Evolutionary conservation across 2,113 vertebrate species (phyloP).

Genomic region (Opisthocomus hoazin): DNA sequence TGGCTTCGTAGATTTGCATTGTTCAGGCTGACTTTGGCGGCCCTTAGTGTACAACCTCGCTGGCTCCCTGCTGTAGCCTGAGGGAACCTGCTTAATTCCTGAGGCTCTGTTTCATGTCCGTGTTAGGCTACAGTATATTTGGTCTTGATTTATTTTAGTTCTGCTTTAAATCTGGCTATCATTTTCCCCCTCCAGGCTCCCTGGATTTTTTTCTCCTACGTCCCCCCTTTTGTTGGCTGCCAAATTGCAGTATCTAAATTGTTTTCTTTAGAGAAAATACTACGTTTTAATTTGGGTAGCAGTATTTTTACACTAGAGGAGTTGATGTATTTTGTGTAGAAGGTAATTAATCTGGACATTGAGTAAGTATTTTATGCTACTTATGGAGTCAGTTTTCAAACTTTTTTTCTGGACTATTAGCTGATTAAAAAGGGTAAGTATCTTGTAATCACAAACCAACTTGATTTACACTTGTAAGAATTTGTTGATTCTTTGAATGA

Average conservation of each 20-base stretch:
- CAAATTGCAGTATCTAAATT: constrained; percentile 70
- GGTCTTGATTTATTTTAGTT: constrained; percentile 53
- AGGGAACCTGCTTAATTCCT: constrained; percentile 60
- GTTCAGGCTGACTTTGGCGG: constrained; percentile 64
- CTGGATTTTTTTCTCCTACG: constrained; percentile 63
- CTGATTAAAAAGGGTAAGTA: constrained; percentile 77
- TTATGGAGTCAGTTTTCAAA: constrained; percentile 62
- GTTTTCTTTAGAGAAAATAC: constrained; percentile 57
- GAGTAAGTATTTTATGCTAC: constrained; percentile 63
- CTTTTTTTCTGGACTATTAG: constrained; percentile 60
- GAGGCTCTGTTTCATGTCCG: constrained; percentile 6
- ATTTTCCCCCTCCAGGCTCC: constrained; percentile 69
- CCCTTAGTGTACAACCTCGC: constrained; percentile 61
- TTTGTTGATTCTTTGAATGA: constrained; percentile 70
- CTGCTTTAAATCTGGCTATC: constrained; percentile 60
- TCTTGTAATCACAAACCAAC: constrained; percentile 72
- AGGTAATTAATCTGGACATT: constrained; percentile 67
- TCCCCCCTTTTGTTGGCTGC: constrained; percentile 72
- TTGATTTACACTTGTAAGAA: constrained; percentile 68
- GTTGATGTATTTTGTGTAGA: constrained; percentile 66
- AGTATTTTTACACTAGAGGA: constrained; percentile 65
- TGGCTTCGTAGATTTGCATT: constrained; percentile 68
- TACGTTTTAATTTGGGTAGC: constrained; percentile 65
- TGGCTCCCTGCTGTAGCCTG: constrained; percentile 74
- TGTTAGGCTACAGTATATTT: constrained; percentile 36